Evolutionary conservation across 2,888 invertebrate genomes (phyloP).

Genomic region (Micropterix aruncella): DNA sequence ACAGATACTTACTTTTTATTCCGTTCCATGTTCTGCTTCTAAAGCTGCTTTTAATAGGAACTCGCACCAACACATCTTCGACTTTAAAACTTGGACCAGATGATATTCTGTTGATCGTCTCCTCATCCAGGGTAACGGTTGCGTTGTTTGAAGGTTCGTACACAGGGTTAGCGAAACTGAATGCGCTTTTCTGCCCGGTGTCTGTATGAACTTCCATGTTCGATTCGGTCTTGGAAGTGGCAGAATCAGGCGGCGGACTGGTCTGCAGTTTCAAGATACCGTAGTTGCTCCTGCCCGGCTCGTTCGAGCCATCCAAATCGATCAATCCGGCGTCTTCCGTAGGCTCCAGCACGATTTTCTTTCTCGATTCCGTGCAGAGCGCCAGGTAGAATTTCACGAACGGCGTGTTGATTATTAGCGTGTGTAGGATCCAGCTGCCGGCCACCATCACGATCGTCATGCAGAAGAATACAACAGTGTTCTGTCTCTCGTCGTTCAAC

Average conservation of each 20-base stretch:
- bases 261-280: constrained; percentile 67
- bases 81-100: constrained; percentile 16
- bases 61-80: constrained; percentile 7
- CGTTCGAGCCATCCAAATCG: constrained; percentile 39
- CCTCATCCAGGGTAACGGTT: constrained; percentile 17
- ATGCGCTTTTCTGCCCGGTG: constrained; percentile 39
- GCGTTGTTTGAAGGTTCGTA: constrained; percentile 53
- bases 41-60: constrained; percentile 15
- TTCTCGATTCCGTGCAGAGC: constrained; percentile 56
- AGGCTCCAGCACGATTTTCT: constrained; percentile 68
- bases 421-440: constrained; percentile 64
- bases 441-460: constrained; percentile 65
- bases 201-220: constrained; percentile 18
- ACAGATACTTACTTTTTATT: constrained; percentile 29
- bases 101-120: constrained; percentile 15
- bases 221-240: constrained; percentile 15
- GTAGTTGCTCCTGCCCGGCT: constrained; percentile 42
- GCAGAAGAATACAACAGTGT: constrained; percentile 77
- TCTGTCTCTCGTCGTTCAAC: constrained; percentile 60
- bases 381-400: constrained; percentile 74
- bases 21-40: constrained; percentile 32
- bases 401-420: constrained; percentile 62
- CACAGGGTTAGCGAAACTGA: constrained; percentile 75
- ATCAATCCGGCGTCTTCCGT: constrained; percentile 73
- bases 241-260: constrained; percentile 34